A percentile compares a stretch with the other conserved stretches of the same genome.
These are phyloP conservation scores for Anguilla anguilla DNA, from an alignment of 2,797 vertebrate species.

Conservation along the genomic window DNA sequence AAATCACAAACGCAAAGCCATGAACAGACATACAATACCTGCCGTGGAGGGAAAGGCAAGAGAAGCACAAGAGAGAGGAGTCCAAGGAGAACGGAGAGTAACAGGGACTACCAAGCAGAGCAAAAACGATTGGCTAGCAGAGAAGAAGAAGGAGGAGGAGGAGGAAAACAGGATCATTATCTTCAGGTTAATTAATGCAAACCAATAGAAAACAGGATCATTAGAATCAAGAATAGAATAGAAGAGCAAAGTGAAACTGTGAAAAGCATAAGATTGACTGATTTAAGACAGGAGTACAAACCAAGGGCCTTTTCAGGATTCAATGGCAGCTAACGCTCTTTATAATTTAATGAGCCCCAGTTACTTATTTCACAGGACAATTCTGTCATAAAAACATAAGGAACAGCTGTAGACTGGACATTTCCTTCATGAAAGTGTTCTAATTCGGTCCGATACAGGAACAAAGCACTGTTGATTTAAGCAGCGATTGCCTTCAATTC, in stretches of 20 bases:
- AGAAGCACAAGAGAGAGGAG: slow-evolving; percentile 46
- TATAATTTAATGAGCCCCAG: not conserved
- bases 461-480: not conserved
- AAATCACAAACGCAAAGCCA: not conserved
- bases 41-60: slow-evolving; percentile 45
- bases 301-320: not conserved
- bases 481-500: not conserved
- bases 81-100: slow-evolving; percentile 42
- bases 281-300: not conserved
- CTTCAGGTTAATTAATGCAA: not conserved
- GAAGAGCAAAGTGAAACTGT: not conserved
- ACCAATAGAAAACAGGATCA: not conserved
- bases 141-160: slow-evolving; percentile 16
- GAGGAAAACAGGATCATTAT: slow-evolving; percentile 28
- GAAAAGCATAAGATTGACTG: not conserved
- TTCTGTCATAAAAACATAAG: not conserved
- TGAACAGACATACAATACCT: slow-evolving; percentile 37
- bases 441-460: not conserved
- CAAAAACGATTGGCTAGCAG: slow-evolving; percentile 18
- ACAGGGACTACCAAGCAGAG: slow-evolving; percentile 36
- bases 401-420: not conserved
- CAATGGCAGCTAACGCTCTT: not conserved
- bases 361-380: not conserved
- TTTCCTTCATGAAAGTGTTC: not conserved
- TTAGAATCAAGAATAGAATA: not conserved